Percentiles rank a stretch among this genome's conserved stretches.
These are phyloP conservation scores for Cinclus cinclus DNA, from an alignment of 2,113 vertebrate species.

Conservation along the genomic window DNA sequence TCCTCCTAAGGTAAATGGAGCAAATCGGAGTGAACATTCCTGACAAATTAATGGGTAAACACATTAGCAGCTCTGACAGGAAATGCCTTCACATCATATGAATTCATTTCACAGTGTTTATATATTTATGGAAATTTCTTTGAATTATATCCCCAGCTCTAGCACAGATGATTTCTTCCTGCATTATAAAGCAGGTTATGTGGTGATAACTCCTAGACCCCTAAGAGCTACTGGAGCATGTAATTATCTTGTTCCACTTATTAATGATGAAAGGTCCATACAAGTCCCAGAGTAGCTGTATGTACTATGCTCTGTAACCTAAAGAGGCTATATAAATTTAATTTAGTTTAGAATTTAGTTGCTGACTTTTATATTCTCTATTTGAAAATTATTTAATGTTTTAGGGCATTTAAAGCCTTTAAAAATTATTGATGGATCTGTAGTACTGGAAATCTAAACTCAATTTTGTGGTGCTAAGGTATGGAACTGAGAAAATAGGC, in stretches of 20 bases:
- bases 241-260: constrained; percentile 62
- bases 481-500: not conserved
- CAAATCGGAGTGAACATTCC: constrained; percentile 20
- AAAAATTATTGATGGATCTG: not conserved
- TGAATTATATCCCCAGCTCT: not conserved
- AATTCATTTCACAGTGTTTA: constrained; percentile 54
- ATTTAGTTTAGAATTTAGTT: constrained; percentile 17
- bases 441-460: not conserved
- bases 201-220: constrained; percentile 56
- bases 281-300: constrained; percentile 35
- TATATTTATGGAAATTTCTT: constrained; percentile 54
- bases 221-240: constrained; percentile 45
- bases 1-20: constrained; percentile 35
- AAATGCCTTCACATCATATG: not conserved
- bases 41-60: constrained; percentile 46
- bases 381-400: no score
- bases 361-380: no score
- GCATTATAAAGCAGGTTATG: constrained; percentile 35
- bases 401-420: not conserved
- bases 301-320: not conserved
- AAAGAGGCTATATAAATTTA: constrained; percentile 38
- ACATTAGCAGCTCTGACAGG: constrained; percentile 11
- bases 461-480: not conserved
- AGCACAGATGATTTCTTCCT: constrained; percentile 39
- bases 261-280: constrained; percentile 55